A percentile compares a stretch with the other conserved stretches of the same genome.
Conservation (phyloP, 2,797 vertebrate genomes). For the Vireo griseus region DNA sequence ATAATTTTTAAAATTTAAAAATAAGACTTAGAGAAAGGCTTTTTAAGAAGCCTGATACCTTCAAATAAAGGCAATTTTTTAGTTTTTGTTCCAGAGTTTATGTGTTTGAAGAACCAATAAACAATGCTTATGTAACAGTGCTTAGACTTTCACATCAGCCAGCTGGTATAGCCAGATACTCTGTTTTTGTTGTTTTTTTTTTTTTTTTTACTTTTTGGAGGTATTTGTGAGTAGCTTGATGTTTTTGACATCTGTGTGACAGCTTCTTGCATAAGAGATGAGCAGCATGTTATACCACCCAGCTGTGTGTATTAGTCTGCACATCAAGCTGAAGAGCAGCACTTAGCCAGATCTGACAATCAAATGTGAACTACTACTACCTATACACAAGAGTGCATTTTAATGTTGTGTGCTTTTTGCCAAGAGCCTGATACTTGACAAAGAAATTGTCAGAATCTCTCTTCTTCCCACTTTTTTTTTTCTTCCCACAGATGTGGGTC, state of each 20-base stretch:
- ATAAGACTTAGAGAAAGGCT: neutral
- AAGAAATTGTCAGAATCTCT: conserved; percentile 64
- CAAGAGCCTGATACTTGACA: conserved; percentile 80
- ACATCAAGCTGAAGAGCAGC: conserved; percentile 51
- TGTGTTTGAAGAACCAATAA: neutral
- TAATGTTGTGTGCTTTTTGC: conserved; percentile 80
- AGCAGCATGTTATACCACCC: conserved; percentile 74
- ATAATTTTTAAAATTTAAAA: neutral
- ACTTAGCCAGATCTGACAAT: conserved; percentile 72
- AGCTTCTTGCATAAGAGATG: conserved; percentile 78
- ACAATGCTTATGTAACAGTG: neutral
- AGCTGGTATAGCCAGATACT: conserved; percentile 72
- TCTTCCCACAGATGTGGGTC: neutral
- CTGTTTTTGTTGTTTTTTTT: neutral
- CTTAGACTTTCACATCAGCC: conserved; percentile 37
- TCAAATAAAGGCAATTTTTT: neutral
- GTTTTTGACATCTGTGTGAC: conserved; percentile 88
- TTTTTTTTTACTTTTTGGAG: conserved; percentile 73
- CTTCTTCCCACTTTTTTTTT: neutral
- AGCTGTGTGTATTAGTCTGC: conserved; percentile 76
- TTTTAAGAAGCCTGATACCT: neutral
- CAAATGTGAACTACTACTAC: conserved; percentile 44
- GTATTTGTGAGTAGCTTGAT: conserved; percentile 87
- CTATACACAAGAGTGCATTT: conserved; percentile 74
- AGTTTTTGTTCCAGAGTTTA: neutral